These are phyloP conservation scores for Triplophysa siluroides DNA, from an alignment of 2,113 vertebrate species.

Conservation along the genomic window DNA sequence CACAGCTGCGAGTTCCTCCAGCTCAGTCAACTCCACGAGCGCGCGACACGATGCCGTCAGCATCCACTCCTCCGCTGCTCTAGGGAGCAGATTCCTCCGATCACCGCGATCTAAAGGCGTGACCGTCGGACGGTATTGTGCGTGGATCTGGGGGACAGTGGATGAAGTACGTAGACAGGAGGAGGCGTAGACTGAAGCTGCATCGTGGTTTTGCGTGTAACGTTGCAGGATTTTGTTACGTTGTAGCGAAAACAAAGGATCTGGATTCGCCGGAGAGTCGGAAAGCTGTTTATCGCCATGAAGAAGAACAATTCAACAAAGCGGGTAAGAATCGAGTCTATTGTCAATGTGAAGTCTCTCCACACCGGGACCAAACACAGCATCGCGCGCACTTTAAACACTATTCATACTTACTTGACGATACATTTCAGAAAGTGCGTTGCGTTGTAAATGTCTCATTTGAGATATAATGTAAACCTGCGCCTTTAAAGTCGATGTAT, in stretches of 20 bases:
- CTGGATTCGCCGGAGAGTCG: conserved; percentile 26
- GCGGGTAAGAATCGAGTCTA: conserved; percentile 72
- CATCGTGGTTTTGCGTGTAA: conserved; percentile 16
- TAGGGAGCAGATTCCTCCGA: conserved; percentile 7
- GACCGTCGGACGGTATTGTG: not conserved
- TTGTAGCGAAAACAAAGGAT: conserved; percentile 23
- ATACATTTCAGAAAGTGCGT: not conserved
- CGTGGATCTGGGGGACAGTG: conserved; percentile 11
- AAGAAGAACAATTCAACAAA: conserved; percentile 81
- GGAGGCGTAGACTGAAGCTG: not conserved
- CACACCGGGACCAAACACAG: not conserved
- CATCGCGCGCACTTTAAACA: not conserved
- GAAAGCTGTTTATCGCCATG: conserved; percentile 62
- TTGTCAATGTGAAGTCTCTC: conserved; percentile 30
- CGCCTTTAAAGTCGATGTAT: not conserved
- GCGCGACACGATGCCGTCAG: conserved; percentile 36
- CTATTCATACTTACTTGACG: not conserved
- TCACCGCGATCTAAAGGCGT: not conserved
- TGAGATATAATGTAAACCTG: not conserved
- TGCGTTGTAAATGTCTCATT: not conserved
- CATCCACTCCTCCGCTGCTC: not conserved
- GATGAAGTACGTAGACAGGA: conserved; percentile 21
- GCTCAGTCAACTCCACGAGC: conserved; percentile 36
- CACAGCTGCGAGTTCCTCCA: conserved; percentile 52
- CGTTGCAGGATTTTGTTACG: conserved; percentile 27